Base-by-base conservation (phyloP, 2,113 vertebrate species). In the Podarcis cretensis region DNA sequence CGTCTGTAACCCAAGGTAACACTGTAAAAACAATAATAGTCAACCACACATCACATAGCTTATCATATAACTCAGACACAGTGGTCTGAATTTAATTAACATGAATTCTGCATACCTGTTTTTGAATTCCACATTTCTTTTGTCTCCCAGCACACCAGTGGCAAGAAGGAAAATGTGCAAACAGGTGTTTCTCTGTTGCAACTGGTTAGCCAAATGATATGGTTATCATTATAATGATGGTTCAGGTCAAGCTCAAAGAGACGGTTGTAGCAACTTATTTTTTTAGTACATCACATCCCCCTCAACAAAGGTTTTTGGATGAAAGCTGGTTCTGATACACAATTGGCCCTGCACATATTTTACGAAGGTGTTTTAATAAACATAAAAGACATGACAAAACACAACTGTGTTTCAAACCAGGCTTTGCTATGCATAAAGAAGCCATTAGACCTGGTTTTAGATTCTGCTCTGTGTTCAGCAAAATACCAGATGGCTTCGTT, bases 401-500 rank as follows among this genome's bases (percentile, higher is more conserved):
- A 5, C 2, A 43, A 83, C 81, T 0, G 68, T 87, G 90, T 88
- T 93, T 92, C 59, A 68, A 65, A 43, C 16, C 57, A 75, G 54
- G 71, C 16, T 82, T 82, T 89, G 76, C 89, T 93, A 85, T 48
- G 81, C 32, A 77, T n/a, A 89, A 89, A 81, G 68, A 82, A 57
- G 40, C 59, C 18, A 76, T 76, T 86, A 86, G 73, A 12, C 5
- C 81, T 84, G 73, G 23, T 75, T 93, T 93, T 92, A 92, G 93
- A 93, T 86, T 93, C 25, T 88, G 5, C 86, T 92, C 73, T 68
- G 57, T 92, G 74, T 93, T 91, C 93, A 91, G 86, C 5, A 71
- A 54, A 89, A 92, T 89, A 48, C 69, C 95, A 96, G 90, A 93
- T 95, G 88, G 87, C 69, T 88, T 83, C 65, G 57, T 54, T 90